These are phyloP conservation scores for Drosophila melanica DNA, from an alignment of 1,140 invertebrate species.

Conservation along the genomic window DNA sequence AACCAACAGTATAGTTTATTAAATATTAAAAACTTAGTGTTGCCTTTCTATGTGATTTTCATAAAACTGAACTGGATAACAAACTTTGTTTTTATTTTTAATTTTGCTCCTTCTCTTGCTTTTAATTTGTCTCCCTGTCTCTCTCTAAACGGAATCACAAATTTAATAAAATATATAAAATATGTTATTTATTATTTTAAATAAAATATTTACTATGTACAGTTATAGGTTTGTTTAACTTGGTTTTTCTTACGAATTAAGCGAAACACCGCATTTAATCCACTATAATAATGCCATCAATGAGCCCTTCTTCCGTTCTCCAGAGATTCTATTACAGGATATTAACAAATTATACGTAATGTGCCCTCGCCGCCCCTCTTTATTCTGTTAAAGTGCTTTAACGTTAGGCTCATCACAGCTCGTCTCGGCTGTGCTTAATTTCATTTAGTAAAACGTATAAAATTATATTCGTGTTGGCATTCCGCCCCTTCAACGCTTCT, in stretches of 20 bases:
- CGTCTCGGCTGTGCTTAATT: slow-evolving; percentile 28
- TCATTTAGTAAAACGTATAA: slow-evolving; percentile 34
- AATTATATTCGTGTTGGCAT: slow-evolving; percentile 36
- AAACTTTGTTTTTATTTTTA: neutral
- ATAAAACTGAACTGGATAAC: neutral
- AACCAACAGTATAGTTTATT: neutral
- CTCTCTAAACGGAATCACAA: neutral
- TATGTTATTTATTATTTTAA: too few species aligned
- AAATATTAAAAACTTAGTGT: too few species aligned
- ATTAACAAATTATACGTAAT: slow-evolving; percentile 13
- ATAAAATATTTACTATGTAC: too few species aligned
- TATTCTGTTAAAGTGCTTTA: neutral
- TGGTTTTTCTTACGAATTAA: neutral
- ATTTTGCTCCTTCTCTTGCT: too few species aligned
- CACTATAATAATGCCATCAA: slow-evolving; percentile 7
- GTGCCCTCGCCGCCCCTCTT: neutral
- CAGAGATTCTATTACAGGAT: neutral
- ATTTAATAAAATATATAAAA: too few species aligned
- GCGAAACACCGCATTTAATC: neutral
- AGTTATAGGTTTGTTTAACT: neutral
- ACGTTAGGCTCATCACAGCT: slow-evolving; percentile 4
- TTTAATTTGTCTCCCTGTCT: neutral
- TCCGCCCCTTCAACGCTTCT: slow-evolving; percentile 29
- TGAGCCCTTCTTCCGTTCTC: neutral
- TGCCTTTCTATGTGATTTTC: slow-evolving; percentile 3